Percentiles rank a stretch among this genome's conserved stretches.
Evolutionary conservation across 2,888 invertebrate species (phyloP).

Genomic region (Lithophane socia): DNA sequence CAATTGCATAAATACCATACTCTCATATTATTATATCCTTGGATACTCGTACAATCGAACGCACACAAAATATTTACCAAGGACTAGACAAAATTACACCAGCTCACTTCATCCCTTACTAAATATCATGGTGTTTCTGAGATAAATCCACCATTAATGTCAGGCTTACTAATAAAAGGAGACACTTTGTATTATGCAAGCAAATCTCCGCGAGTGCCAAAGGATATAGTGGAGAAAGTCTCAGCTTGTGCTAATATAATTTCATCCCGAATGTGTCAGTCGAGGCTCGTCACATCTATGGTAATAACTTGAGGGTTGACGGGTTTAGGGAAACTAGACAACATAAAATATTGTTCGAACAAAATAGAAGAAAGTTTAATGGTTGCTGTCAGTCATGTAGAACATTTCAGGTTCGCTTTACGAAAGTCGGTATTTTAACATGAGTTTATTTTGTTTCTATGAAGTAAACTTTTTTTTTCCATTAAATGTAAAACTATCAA

Average conservation of each 20-base stretch:
- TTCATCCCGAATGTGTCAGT: slow-evolving; percentile 76
- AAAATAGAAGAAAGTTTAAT: slow-evolving; percentile 14
- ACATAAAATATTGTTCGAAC: slow-evolving; percentile 31
- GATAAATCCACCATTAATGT: slow-evolving; percentile 55
- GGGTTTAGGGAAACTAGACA: slow-evolving; percentile 21
- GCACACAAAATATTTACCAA: slow-evolving; percentile 22
- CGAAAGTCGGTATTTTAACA: neutral
- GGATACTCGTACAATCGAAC: slow-evolving; percentile 3
- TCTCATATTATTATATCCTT: neutral
- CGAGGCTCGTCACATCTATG: slow-evolving; percentile 71
- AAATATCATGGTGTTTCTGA: slow-evolving; percentile 45
- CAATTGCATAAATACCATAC: slow-evolving; percentile 13
- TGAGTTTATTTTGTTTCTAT: neutral
- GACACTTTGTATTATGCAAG: slow-evolving; percentile 66
- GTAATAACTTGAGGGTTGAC: slow-evolving; percentile 72
- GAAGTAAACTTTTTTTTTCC: neutral
- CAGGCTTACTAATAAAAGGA: slow-evolving; percentile 63
- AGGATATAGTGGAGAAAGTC: slow-evolving; percentile 69
- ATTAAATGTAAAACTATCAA: neutral
- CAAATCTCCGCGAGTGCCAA: slow-evolving; percentile 52
- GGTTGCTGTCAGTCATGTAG: neutral
- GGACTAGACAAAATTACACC: slow-evolving; percentile 1
- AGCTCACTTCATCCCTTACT: slow-evolving; percentile 8
- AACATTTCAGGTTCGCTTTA: neutral
- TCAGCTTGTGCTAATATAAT: slow-evolving; percentile 77